Conservation (phyloP, 2,888 invertebrate genomes). For the Papilio elwesi region DNA sequence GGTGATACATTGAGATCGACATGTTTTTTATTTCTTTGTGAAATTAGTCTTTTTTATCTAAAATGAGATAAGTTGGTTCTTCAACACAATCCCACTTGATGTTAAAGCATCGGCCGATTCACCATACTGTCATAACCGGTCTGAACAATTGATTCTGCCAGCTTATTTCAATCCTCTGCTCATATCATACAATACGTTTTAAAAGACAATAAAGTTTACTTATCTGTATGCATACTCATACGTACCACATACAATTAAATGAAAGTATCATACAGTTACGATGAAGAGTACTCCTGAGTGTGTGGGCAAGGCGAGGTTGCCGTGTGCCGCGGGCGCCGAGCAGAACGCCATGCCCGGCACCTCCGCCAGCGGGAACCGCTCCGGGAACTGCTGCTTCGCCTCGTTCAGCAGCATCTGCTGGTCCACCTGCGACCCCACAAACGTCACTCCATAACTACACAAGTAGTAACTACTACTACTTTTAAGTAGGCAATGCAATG, state of each 20-base stretch:
- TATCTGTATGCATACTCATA: neutral
- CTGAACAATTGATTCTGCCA: too few relatives aligned
- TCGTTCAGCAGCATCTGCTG: conserved; percentile 20
- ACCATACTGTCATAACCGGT: too few relatives aligned
- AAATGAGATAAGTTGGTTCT: too few relatives aligned
- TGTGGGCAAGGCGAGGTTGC: conserved; percentile 63
- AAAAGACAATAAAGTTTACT: neutral
- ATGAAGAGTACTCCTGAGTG: conserved; percentile 71
- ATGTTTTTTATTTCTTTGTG: too few relatives aligned
- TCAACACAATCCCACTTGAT: too few relatives aligned
- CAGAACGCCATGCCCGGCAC: conserved; percentile 67
- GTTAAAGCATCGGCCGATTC: too few relatives aligned
- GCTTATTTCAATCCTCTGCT: neutral
- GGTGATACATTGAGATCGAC: too few relatives aligned
- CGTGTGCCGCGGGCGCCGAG: conserved; percentile 56
- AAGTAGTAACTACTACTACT: neutral
- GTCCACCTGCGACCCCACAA: conserved; percentile 14
- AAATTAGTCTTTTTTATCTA: too few relatives aligned
- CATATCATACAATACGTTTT: too few relatives aligned
- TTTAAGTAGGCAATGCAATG: too few relatives aligned
- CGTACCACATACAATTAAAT: too few relatives aligned
- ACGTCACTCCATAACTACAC: neutral
- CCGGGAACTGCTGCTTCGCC: conserved; percentile 51
- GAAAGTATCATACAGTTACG: conserved; percentile 52
- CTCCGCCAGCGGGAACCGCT: conserved; percentile 70